Percentiles rank a stretch among this genome's conserved stretches.
Conservation (phyloP, 2,797 vertebrate species). For the Calcarius lapponicus region DNA sequence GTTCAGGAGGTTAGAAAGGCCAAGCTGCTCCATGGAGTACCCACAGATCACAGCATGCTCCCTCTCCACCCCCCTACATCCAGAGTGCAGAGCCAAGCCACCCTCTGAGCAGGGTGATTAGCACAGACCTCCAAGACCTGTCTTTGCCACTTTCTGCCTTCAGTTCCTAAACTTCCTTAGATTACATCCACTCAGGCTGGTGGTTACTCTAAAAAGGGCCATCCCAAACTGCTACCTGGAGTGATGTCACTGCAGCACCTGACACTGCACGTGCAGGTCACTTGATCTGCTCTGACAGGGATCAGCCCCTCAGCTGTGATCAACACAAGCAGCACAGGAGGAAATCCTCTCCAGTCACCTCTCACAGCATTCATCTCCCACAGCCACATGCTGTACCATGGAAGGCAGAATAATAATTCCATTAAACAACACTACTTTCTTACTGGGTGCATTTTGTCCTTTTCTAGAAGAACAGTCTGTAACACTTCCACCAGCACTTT, state of each 20-base stretch:
- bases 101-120: neutral
- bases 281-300: neutral
- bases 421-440: neutral
- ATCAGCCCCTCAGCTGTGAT: neutral
- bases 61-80: neutral
- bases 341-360: neutral
- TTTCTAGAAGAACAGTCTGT: neutral
- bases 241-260: neutral
- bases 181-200: neutral
- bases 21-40: neutral
- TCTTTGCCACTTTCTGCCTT: neutral
- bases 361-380: neutral
- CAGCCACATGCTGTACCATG: rapidly evolving
- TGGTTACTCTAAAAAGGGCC: neutral
- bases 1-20: neutral
- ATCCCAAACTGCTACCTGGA: neutral
- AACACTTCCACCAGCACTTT: neutral
- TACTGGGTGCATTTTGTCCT: neutral
- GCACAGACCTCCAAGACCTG: neutral
- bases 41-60: neutral
- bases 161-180: neutral
- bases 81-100: neutral
- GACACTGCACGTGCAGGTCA: rapidly evolving
- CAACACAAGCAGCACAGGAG: neutral
- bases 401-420: neutral